These are phyloP conservation scores for Geococcyx californianus DNA, from an alignment of 2,113 vertebrate genomes.

Conservation along the genomic window DNA sequence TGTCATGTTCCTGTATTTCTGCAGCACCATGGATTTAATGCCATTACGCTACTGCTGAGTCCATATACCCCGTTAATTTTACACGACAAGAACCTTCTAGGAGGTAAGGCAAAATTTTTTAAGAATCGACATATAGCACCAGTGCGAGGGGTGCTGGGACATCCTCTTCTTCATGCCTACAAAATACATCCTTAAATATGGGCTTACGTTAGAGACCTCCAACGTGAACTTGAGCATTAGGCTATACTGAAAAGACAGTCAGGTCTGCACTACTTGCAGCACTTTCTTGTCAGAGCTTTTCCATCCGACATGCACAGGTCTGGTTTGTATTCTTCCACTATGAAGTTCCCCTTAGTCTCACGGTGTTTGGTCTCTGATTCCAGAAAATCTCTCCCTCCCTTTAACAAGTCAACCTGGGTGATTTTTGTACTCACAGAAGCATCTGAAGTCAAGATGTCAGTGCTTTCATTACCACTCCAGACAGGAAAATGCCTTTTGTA, in stretches of 20 bases:
- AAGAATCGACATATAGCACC: neutral
- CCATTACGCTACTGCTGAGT: neutral
- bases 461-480: neutral
- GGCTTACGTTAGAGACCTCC: rapidly evolving
- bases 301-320: neutral
- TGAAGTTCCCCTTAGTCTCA: neutral
- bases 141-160: rapidly evolving
- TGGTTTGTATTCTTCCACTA: neutral
- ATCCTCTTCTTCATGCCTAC: neutral
- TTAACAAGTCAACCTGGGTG: neutral
- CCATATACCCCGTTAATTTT: neutral
- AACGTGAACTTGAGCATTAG: neutral
- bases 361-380: neutral
- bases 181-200: neutral
- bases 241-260: neutral
- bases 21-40: neutral
- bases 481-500: neutral
- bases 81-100: neutral
- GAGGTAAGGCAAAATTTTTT: neutral
- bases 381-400: neutral
- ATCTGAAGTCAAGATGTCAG: neutral
- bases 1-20: neutral
- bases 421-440: neutral
- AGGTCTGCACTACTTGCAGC: neutral
- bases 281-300: neutral